A percentile compares a stretch with the other conserved stretches of the same genome.
Conservation (phyloP, 1,140 invertebrate species). For the Drosophila albomicans region DNA sequence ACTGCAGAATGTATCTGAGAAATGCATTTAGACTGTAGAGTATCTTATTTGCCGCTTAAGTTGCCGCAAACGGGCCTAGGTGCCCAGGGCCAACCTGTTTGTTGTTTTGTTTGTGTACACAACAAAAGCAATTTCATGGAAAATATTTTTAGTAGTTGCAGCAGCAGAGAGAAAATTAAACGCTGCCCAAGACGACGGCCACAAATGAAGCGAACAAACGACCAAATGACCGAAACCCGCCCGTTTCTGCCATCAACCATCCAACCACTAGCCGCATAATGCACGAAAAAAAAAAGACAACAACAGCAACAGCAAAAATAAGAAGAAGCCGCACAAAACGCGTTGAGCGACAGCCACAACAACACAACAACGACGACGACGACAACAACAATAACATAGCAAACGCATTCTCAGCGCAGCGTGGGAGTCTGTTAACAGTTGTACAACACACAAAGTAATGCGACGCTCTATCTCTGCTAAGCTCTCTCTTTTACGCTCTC, state of each 20-base stretch:
- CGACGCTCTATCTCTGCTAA: constrained; percentile 34
- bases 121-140: constrained; percentile 80
- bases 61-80: constrained; percentile 20
- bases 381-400: constrained; percentile 22
- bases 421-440: constrained; percentile 82
- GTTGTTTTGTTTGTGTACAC: constrained; percentile 58
- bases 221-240: constrained; percentile 41
- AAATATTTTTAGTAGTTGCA: constrained; percentile 65
- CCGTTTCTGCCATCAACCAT: background rate
- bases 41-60: constrained; percentile 16
- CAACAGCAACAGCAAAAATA: constrained; percentile 13
- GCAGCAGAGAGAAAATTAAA: constrained; percentile 61
- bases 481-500: constrained; percentile 19
- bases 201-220: constrained; percentile 60
- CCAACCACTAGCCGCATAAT: constrained; percentile 28
- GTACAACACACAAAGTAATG: constrained; percentile 56
- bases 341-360: constrained; percentile 37
- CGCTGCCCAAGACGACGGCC: constrained; percentile 49
- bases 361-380: constrained; percentile 36
- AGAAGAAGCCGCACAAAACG: constrained; percentile 59
- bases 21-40: constrained; percentile 26
- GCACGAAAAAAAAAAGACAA: constrained; percentile 24
- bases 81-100: constrained; percentile 75
- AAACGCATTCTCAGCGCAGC: constrained; percentile 59
- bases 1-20: constrained; percentile 33